Percentiles rank a stretch among this genome's conserved stretches.
These are phyloP conservation scores for Riparia riparia DNA, from an alignment of 2,113 vertebrate species.

Conservation along the genomic window DNA sequence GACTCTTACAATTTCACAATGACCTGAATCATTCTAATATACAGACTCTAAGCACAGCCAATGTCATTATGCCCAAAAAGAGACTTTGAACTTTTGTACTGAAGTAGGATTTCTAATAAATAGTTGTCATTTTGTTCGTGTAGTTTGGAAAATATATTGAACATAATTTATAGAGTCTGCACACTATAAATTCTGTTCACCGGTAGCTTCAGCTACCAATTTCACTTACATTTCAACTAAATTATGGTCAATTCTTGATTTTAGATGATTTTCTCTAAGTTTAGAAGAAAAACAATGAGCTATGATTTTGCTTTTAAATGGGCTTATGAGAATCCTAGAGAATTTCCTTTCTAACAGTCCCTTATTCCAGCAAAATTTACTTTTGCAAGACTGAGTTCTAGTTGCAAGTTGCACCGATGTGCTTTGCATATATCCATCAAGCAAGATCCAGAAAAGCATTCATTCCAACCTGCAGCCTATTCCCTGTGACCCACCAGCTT, in stretches of 20 bases:
- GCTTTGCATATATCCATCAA: background rate
- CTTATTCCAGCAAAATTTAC: background rate
- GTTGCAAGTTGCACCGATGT: accelerated
- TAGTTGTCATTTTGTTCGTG: background rate
- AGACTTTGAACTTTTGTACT: background rate
- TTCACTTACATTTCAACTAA: background rate
- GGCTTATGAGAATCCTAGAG: background rate
- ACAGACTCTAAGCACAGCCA: background rate
- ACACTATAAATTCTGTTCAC: background rate
- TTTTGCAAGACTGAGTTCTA: background rate
- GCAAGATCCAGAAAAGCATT: background rate
- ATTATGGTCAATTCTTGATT: background rate
- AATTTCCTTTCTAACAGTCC: background rate
- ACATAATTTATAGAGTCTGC: background rate
- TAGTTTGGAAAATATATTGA: background rate
- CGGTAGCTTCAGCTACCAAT: background rate
- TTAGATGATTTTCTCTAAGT: background rate
- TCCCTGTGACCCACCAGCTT: background rate
- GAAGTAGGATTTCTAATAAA: background rate
- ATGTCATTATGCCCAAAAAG: background rate
- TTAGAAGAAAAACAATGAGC: background rate
- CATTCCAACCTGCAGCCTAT: background rate
- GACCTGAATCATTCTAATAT: background rate
- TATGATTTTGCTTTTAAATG: background rate
- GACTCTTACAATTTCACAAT: background rate